Conservation (phyloP, 1,140 invertebrate species). For the Gyrodactylus bullatarudis region DNA sequence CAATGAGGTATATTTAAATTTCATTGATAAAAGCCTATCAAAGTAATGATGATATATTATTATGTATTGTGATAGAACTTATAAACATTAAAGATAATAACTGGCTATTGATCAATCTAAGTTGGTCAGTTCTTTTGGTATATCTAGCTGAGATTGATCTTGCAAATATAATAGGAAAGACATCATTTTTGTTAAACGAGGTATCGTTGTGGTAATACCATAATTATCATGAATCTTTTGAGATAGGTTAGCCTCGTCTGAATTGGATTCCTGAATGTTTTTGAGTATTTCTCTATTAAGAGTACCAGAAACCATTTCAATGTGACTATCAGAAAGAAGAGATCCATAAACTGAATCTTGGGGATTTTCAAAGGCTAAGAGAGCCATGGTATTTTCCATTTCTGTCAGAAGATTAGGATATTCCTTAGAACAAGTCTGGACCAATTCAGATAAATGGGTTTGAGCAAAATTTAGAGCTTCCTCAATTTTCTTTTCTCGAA, state of each 20-base stretch:
- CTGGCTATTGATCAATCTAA: neutral
- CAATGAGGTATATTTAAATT: neutral
- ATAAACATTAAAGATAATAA: neutral
- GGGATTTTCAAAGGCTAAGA: constrained; percentile 81
- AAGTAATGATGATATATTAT: too few species aligned
- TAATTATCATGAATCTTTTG: neutral
- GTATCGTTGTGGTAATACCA: neutral
- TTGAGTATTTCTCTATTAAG: constrained; percentile 1
- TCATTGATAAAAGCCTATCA: neutral
- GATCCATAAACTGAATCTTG: constrained; percentile 69
- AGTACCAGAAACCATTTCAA: constrained; percentile 20
- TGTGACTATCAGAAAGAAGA: constrained; percentile 51
- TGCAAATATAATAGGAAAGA: neutral
- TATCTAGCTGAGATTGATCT: neutral
- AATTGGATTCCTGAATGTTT: neutral
- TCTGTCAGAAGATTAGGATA: constrained; percentile 30
- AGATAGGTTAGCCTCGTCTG: neutral
- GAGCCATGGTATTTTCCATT: constrained; percentile 42
- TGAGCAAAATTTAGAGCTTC: constrained; percentile 77
- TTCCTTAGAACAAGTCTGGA: constrained; percentile 28
- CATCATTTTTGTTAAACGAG: constrained; percentile 1
- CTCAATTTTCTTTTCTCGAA: constrained; percentile 53
- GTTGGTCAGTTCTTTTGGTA: neutral
- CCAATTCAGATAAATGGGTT: constrained; percentile 52
- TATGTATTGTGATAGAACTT: neutral